Evolutionary conservation across 2,888 invertebrate species (phyloP), one percentile per base, ranked within the genome.

Genomic region (Villa cingulata): DNA sequence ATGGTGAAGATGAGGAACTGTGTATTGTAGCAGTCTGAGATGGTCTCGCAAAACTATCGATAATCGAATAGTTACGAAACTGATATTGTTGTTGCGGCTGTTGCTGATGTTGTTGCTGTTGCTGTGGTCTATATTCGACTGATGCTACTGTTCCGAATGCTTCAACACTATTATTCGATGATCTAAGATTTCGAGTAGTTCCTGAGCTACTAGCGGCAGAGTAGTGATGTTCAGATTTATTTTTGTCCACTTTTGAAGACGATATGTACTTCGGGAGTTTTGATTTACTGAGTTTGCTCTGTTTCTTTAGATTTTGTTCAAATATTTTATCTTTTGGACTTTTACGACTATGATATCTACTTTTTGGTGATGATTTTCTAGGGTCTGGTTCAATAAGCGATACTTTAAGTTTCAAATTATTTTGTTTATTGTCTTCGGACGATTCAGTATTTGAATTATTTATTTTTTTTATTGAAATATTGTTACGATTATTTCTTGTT

Each of bases 401-500:
- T n/a, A n/a, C n/a, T n/a, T n/a, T n/a, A n/a, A n/a, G n/a, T 23
- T 6, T 23, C 23, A 23, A 23, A 23, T 23, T 4, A 23, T 6
- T 23, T 23, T 23, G 23, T 6, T 23, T 23, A 6, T 23, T 6
- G 23, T 6, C n/a, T 23, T 23, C 7, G 23, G 7, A 23, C 23
- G 23, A 23, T 23, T 23, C 23, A 23, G 7, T 23, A 23, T 7
- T 7, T 23, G 23, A 6, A 23, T 23, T 23, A 23, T 23, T 23
- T 23, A 23, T 7, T 23, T 23, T 32, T 32, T 32, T 12, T 1
- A 32, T 32, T 32, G 29, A 32, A 32, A 12, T 32, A 32, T 5
- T 32, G 7, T 3, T 39, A 10, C 45, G 45, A 23, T 38, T 44
- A 14, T 47, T 47, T 32, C 67, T 62, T 41, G 67, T 68, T 56